Conservation (phyloP, 2,888 invertebrate genomes). For the Stramonita haemastoma region DNA sequence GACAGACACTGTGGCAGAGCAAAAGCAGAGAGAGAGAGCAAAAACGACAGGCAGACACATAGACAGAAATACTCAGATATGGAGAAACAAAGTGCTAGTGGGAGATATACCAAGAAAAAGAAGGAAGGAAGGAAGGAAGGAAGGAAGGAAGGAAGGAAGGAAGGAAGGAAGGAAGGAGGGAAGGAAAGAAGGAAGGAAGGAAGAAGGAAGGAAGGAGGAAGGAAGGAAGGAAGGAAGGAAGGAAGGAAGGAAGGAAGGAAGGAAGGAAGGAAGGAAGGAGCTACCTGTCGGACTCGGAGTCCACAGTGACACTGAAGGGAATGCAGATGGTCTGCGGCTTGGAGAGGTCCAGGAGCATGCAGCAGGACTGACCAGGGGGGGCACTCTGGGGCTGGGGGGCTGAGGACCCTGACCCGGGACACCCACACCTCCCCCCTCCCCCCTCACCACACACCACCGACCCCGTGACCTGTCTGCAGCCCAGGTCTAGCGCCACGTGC, state of each 20-base stretch:
- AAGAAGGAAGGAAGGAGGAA: background rate
- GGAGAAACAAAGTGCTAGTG: background rate
- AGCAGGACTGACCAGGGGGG: background rate
- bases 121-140: background rate
- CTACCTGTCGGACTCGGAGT: conserved; percentile 8
- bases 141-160: background rate
- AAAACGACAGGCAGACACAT: background rate
- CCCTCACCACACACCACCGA: background rate
- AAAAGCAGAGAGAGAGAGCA: background rate
- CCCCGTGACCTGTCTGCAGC: background rate
- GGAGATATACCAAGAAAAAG: background rate
- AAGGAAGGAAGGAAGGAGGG: background rate
- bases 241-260: background rate
- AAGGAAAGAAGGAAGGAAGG: background rate
- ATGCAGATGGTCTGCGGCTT: background rate
- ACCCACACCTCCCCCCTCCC: background rate
- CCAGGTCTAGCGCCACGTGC: background rate
- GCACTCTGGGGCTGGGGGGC: background rate
- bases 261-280: background rate
- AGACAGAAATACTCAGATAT: background rate
- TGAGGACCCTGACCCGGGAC: background rate
- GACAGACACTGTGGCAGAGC: background rate
- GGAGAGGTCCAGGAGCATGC: background rate
- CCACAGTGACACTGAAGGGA: background rate
- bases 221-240: background rate